Evolutionary conservation across 2,888 invertebrate species (phyloP), one percentile per base, ranked within the genome.

Genomic region (Pseudeuparius sepicola): DNA sequence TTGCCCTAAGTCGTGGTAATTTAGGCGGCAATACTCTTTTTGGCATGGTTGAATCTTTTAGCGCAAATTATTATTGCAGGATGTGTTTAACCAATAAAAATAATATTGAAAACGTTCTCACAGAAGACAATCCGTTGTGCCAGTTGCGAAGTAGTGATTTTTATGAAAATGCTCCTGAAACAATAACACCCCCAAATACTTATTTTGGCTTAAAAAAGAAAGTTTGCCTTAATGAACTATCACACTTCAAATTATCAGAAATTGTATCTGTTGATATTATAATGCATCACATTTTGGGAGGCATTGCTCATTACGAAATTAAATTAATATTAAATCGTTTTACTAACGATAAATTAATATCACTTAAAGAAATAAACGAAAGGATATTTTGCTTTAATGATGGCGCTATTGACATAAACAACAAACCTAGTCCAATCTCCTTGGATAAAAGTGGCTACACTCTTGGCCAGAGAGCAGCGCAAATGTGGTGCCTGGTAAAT

Each of bases 31-130:
- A 48, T 27, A 30, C 24, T 9, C 12, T 50, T 5, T 42, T 28
- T 17, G 46, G 48, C 9, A 31, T 48, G 34, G 44, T 44, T 3
- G 45, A 50, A 36, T 47, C 47, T 14, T 50, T 50, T 37, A 31
- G 28, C 24, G 48, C 49, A 7, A 39, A 18, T 20, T n/a, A 20
- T n/a, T 20, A 20, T 20, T 20, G 20, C n/a, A 20, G 20, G 20
- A n/a, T 20, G 6, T 20, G 20, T 20, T 20, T 20, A 20, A 20
- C 20, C 6, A 6, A 20, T n/a, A 20, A 20, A n/a, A 20, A 20
- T 20, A n/a, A 20, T 20, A 20, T 20, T 20, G 7, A 20, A n/a
- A 7, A 7, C 20, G 20, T 20, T 7, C 20, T 20, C n/a, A 20
- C 6, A 6, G 20, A 20, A 20, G n/a, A 20, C 6, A 6, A 20